These are phyloP conservation scores for Acyrthosiphon pisum DNA, from an alignment of 1,140 invertebrate species.

Conservation along the genomic window DNA sequence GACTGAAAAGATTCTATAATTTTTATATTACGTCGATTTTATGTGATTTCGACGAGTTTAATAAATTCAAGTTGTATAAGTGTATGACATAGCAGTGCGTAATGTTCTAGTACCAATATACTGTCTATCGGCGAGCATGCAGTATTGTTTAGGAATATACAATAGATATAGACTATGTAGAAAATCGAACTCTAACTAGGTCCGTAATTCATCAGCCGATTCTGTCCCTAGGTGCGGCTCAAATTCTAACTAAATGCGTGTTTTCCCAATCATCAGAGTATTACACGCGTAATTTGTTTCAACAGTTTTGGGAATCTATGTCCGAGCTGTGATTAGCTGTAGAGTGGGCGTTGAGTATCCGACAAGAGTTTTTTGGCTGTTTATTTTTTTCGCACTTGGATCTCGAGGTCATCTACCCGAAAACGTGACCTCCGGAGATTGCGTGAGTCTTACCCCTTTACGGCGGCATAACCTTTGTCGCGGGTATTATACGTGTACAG, in stretches of 20 bases:
- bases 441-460: slow-evolving; percentile 42
- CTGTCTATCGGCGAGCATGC: background rate
- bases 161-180: no score
- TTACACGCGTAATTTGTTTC: background rate
- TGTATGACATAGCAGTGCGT: no score
- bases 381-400: background rate
- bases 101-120: background rate
- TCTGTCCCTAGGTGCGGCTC: background rate
- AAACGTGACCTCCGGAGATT: slow-evolving; percentile 39
- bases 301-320: background rate
- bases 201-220: background rate
- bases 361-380: background rate
- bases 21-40: background rate
- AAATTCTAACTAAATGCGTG: background rate
- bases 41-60: background rate
- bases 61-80: background rate
- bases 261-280: background rate
- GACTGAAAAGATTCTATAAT: no score
- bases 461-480: slow-evolving; percentile 21
- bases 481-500: background rate
- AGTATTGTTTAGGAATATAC: background rate
- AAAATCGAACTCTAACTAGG: background rate
- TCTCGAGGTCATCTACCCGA: slow-evolving; percentile 20
- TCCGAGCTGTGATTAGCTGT: background rate
- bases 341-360: background rate